These are phyloP conservation scores for Atta cephalotes DNA, from an alignment of 1,140 invertebrate genomes.

Conservation along the genomic window DNA sequence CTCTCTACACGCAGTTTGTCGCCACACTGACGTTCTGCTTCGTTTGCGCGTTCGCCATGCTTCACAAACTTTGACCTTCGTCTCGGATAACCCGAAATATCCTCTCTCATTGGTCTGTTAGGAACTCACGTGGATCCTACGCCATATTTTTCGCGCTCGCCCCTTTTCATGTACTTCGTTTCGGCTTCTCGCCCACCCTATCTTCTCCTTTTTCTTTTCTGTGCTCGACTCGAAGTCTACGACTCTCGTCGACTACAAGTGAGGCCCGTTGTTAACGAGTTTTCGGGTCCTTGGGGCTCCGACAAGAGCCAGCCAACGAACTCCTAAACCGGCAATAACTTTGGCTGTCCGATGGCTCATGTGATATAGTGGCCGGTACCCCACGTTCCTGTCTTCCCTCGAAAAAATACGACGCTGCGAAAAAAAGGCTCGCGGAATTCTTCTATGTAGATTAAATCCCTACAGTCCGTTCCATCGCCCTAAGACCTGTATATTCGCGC, in stretches of 20 bases:
- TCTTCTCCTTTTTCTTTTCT: not conserved
- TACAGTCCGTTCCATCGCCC: not conserved
- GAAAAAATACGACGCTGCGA: slow-evolving; percentile 68
- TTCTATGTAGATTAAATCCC: slow-evolving; percentile 66
- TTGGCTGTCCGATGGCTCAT: slow-evolving; percentile 73
- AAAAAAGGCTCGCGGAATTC: slow-evolving; percentile 27
- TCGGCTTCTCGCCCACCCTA: slow-evolving; percentile 21
- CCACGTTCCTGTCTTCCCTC: slow-evolving; percentile 50
- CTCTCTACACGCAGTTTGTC: slow-evolving; percentile 19
- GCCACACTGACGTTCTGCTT: slow-evolving; percentile 39
- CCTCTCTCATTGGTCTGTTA: slow-evolving; percentile 12
- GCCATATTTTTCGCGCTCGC: slow-evolving; percentile 27
- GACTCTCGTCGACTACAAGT: not conserved
- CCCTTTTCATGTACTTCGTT: not conserved
- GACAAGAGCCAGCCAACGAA: slow-evolving; percentile 58
- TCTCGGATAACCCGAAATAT: slow-evolving; percentile 18
- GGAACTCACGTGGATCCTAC: slow-evolving; percentile 16
- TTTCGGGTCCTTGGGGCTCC: slow-evolving; percentile 74
- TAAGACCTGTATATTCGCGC: not conserved
- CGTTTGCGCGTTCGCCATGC: slow-evolving; percentile 45
- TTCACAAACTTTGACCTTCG: slow-evolving; percentile 49
- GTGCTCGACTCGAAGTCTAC: slow-evolving; percentile 2
- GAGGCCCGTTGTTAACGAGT: slow-evolving; percentile 75
- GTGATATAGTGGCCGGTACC: slow-evolving; percentile 64
- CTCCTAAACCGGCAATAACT: slow-evolving; percentile 79